These are phyloP conservation scores for Tribolium freemani DNA, from an alignment of 2,888 invertebrate genomes.

Conservation along the genomic window DNA sequence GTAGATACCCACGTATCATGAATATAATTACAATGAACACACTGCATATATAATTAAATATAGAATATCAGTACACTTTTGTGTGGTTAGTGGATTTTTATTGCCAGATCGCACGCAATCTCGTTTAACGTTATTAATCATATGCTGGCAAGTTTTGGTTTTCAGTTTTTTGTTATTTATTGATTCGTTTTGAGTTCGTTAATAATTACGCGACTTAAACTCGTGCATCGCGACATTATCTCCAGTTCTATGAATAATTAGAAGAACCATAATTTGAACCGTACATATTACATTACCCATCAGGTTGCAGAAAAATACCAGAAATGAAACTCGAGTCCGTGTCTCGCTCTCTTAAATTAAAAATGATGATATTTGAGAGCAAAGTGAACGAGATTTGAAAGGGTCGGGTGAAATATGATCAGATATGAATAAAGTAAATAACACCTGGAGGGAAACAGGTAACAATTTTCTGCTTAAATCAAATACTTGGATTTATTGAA, in stretches of 20 bases:
- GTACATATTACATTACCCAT: no score
- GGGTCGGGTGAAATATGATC: constrained; percentile 24
- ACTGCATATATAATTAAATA: constrained; percentile 17
- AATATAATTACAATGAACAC: constrained; percentile 4
- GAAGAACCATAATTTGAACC: not conserved
- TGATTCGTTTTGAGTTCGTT: not conserved
- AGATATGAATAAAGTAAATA: constrained; percentile 27
- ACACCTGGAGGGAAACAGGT: constrained; percentile 29
- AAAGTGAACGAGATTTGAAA: constrained; percentile 1
- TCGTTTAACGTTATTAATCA: constrained; percentile 32
- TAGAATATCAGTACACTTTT: constrained; percentile 14
- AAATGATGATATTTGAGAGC: constrained; percentile 10
- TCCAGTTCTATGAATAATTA: not conserved
- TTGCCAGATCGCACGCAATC: constrained; percentile 21
- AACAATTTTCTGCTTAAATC: constrained; percentile 23
- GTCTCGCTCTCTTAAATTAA: constrained; percentile 7
- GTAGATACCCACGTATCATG: not conserved
- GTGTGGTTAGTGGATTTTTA: constrained; percentile 15
- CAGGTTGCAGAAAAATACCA: not conserved
- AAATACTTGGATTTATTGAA: constrained; percentile 13
- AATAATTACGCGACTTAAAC: not conserved
- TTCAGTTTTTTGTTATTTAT: constrained; percentile 13
- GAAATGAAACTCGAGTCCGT: not conserved
- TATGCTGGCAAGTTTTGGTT: constrained; percentile 10
- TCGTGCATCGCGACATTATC: not conserved